Evolutionary conservation across 2,888 invertebrate genomes (phyloP).

Genomic region (Dioctria linearis): DNA sequence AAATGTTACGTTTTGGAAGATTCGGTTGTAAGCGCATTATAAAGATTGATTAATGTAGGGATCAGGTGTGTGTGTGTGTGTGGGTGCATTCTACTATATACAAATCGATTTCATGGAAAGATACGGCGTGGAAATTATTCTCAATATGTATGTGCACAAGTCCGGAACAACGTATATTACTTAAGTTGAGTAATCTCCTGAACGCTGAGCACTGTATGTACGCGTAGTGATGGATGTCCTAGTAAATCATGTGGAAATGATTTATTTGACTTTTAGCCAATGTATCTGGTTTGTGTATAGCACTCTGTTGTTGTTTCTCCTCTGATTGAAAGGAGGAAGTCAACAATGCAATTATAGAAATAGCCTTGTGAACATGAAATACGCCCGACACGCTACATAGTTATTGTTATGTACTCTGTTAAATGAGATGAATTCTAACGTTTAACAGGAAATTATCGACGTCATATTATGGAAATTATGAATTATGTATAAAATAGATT

Average conservation of each 20-base stretch:
- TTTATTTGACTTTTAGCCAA: conserved; percentile 30
- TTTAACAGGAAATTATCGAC: conserved; percentile 34
- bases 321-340: conserved; percentile 38
- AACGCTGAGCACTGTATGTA: not conserved
- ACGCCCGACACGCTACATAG: not conserved
- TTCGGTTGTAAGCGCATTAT: conserved; percentile 18
- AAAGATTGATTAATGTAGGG: conserved; percentile 21
- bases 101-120: conserved; percentile 6
- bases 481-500: not conserved
- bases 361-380: conserved; percentile 33
- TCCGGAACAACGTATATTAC: conserved; percentile 25
- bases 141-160: conserved; percentile 24
- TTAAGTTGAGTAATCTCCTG: conserved; percentile 33
- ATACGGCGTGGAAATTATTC: conserved; percentile 31
- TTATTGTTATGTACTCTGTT: not conserved
- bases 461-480: conserved; percentile 17
- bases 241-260: conserved; percentile 45
- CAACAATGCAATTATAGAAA: conserved; percentile 41
- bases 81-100: not conserved
- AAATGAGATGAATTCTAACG: not conserved
- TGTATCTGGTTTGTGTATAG: conserved; percentile 11
- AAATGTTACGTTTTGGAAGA: conserved; percentile 7
- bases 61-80: too few species aligned
- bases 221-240: conserved; percentile 24
- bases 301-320: conserved; percentile 4